Evolutionary conservation across 2,888 invertebrate genomes (phyloP).

Genomic region (Amaurobius ferox): DNA sequence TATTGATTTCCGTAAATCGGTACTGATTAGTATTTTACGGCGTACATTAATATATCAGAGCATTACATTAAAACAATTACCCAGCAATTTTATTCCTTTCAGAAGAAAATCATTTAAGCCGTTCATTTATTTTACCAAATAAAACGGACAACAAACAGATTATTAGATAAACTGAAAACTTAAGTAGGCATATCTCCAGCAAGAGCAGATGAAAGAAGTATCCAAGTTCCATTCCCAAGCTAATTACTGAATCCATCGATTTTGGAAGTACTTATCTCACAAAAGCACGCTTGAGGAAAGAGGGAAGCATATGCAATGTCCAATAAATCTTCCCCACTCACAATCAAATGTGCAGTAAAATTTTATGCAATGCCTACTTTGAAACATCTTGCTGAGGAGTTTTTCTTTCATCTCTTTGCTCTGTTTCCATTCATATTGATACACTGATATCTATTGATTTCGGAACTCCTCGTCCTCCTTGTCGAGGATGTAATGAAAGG

Average conservation of each 20-base stretch:
- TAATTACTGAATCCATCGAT: slow-evolving; percentile 70
- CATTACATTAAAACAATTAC: too few species aligned
- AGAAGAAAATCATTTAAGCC: slow-evolving; percentile 32
- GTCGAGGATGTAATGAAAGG: slow-evolving; percentile 13
- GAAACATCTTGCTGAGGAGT: slow-evolving; percentile 58
- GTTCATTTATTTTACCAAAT: slow-evolving; percentile 39
- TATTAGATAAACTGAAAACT: slow-evolving; percentile 62
- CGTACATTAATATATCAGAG: too few species aligned
- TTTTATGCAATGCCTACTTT: slow-evolving; percentile 65
- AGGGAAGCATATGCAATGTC: slow-evolving; percentile 53
- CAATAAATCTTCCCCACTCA: slow-evolving; percentile 66
- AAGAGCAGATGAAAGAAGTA: slow-evolving; percentile 26
- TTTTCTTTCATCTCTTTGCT: slow-evolving; percentile 19
- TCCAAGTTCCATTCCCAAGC: slow-evolving; percentile 45
- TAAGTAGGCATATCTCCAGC: slow-evolving; percentile 49
- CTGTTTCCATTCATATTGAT: slow-evolving; percentile 53
- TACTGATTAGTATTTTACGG: too few species aligned
- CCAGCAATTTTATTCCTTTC: too few species aligned
- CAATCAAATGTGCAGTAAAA: slow-evolving; percentile 67
- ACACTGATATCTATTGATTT: slow-evolving; percentile 67
- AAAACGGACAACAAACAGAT: slow-evolving; percentile 48
- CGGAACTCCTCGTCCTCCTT: slow-evolving; percentile 23
- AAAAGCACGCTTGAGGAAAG: slow-evolving; percentile 56
- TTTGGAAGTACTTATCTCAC: slow-evolving; percentile 64
- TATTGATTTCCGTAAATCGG: too few species aligned